phyloP scores from a whole-genome alignment of 2,113 vertebrate species.

The Dasyurus viverrinus region DNA sequence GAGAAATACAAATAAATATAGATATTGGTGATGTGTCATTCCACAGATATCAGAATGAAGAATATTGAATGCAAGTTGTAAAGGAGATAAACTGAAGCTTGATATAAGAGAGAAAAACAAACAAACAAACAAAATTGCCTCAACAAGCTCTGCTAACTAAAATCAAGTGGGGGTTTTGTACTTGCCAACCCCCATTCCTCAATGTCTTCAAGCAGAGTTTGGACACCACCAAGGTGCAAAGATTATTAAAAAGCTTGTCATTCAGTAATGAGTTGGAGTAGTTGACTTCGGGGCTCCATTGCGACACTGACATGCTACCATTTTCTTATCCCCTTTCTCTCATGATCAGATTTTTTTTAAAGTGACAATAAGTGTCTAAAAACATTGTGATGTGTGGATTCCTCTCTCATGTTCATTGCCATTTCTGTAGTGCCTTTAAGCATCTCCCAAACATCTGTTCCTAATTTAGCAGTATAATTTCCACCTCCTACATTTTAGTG shows the following conservation, averaged over 20 bases:
- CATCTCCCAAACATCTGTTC: constrained; percentile 23
- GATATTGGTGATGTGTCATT: neutral
- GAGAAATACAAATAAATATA: neutral
- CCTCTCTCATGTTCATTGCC: neutral
- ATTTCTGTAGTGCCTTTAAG: neutral
- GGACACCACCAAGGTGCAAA: neutral
- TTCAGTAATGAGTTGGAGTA: neutral
- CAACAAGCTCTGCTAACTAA: neutral
- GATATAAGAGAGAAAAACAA: neutral
- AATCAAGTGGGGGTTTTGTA: neutral
- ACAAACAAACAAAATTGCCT: neutral
- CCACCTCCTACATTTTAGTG: neutral
- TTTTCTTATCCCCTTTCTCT: neutral
- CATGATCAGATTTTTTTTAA: neutral
- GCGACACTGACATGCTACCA: neutral
- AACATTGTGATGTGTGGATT: neutral
- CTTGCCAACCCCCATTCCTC: too few species aligned
- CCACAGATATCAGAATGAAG: neutral
- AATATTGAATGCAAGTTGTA: neutral
- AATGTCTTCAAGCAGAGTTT: neutral
- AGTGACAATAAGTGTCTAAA: neutral
- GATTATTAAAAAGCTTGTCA: neutral
- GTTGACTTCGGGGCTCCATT: neutral
- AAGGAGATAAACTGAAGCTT: neutral
- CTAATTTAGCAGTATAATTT: constrained; percentile 9